These are phyloP conservation scores for Taxidea taxus DNA, from an alignment of 2,113 vertebrate genomes.

Conservation along the genomic window DNA sequence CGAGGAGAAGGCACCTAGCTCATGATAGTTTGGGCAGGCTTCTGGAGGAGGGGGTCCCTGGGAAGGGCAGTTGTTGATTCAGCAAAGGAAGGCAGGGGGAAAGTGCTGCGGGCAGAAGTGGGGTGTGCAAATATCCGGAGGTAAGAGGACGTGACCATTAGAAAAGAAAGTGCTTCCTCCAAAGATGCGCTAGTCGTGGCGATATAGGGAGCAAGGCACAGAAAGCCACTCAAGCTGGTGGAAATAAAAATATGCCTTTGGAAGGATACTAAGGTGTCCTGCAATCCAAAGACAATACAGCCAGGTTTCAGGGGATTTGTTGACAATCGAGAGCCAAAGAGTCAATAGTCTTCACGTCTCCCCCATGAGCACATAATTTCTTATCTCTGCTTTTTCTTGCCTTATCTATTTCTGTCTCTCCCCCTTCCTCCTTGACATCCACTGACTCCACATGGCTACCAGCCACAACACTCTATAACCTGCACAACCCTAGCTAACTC, in stretches of 20 bases:
- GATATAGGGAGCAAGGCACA: neutral
- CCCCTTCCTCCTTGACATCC: neutral
- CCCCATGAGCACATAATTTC: accelerated
- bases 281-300: neutral
- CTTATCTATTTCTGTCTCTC: neutral
- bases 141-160: neutral
- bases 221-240: neutral
- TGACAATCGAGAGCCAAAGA: neutral
- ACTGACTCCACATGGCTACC: neutral
- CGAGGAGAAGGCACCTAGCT: neutral
- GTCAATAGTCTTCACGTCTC: neutral
- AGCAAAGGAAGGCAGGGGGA: neutral
- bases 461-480: neutral
- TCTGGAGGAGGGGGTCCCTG: neutral
- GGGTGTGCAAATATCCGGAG: neutral
- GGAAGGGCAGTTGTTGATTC: neutral
- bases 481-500: neutral
- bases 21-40: neutral
- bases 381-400: neutral
- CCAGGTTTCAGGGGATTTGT: neutral
- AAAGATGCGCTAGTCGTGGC: accelerated
- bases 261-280: neutral
- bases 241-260: accelerated
- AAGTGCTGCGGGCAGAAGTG: accelerated
- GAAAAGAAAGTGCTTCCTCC: neutral